These are phyloP conservation scores for Nycteola revayana DNA, from an alignment of 2,888 invertebrate species.

Conservation along the genomic window DNA sequence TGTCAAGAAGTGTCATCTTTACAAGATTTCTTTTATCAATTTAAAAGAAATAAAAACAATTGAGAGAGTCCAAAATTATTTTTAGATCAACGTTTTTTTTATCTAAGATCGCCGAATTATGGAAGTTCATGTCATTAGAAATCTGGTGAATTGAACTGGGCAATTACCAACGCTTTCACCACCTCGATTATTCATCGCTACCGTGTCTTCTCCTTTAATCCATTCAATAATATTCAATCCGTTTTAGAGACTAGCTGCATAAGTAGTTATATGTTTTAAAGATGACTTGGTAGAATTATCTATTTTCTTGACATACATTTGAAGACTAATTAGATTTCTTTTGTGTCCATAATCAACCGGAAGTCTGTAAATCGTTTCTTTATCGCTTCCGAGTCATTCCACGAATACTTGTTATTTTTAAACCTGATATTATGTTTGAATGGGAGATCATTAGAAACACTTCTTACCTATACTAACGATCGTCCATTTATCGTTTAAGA, in stretches of 20 bases:
- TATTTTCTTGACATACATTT: constrained; percentile 5
- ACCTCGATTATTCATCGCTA: constrained; percentile 10
- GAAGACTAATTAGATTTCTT: constrained; percentile 6
- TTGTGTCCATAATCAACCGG: constrained; percentile 18
- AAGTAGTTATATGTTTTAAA: too few species aligned
- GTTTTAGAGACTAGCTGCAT: background rate
- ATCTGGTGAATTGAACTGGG: too few species aligned
- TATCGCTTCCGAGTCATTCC: constrained; percentile 16
- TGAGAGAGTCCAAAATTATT: too few species aligned
- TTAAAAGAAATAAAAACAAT: too few species aligned
- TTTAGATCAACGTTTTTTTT: too few species aligned
- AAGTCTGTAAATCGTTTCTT: constrained; percentile 14
- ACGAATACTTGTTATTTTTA: constrained; percentile 12
- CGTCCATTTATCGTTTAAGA: too few species aligned
- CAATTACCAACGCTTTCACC: constrained; percentile 14
- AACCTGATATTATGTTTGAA: constrained; percentile 2
- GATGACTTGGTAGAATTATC: constrained; percentile 6
- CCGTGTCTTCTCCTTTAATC: constrained; percentile 6
- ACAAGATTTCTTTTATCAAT: too few species aligned
- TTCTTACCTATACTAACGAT: too few species aligned
- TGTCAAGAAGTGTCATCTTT: too few species aligned
- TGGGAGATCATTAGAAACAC: constrained; percentile 2
- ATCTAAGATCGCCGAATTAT: too few species aligned
- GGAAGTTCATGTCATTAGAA: too few species aligned
- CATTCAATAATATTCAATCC: constrained; percentile 3